Evolutionary conservation across 2,797 vertebrate genomes (phyloP).

Genomic region (Liparis tanakae): DNA sequence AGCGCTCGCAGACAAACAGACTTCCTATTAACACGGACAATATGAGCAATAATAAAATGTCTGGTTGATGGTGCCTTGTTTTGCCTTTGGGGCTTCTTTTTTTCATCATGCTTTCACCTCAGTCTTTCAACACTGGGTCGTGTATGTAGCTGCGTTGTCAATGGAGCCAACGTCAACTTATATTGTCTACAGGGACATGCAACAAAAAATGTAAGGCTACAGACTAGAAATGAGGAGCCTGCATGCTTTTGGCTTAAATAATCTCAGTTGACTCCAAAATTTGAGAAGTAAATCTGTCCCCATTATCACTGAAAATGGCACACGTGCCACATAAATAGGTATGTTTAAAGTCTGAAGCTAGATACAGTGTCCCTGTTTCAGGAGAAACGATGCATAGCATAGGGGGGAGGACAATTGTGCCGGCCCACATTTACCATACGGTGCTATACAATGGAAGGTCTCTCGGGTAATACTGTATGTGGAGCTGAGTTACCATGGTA

Average conservation of each 20-base stretch:
- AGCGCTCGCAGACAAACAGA: background rate
- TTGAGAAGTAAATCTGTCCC: background rate
- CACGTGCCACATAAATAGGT: background rate
- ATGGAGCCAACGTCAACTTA: background rate
- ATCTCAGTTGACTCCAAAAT: background rate
- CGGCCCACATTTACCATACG: background rate
- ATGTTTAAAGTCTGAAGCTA: background rate
- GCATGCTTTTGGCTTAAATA: background rate
- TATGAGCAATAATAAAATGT: background rate
- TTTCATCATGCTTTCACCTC: background rate
- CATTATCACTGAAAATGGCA: background rate
- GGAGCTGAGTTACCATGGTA: slow-evolving; percentile 36
- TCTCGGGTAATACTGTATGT: slow-evolving; percentile 1
- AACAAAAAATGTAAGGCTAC: background rate
- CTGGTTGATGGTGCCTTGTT: background rate
- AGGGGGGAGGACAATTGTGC: background rate
- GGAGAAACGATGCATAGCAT: background rate
- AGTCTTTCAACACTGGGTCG: background rate
- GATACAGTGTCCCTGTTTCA: slow-evolving; percentile 2
- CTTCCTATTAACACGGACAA: background rate
- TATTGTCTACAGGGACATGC: background rate
- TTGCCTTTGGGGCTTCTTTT: too few species aligned
- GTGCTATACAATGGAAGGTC: slow-evolving; percentile 18
- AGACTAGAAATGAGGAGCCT: background rate
- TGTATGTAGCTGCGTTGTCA: background rate